Evolutionary conservation across 1,140 invertebrate genomes (phyloP).

Genomic region (Calephelis nemesis): DNA sequence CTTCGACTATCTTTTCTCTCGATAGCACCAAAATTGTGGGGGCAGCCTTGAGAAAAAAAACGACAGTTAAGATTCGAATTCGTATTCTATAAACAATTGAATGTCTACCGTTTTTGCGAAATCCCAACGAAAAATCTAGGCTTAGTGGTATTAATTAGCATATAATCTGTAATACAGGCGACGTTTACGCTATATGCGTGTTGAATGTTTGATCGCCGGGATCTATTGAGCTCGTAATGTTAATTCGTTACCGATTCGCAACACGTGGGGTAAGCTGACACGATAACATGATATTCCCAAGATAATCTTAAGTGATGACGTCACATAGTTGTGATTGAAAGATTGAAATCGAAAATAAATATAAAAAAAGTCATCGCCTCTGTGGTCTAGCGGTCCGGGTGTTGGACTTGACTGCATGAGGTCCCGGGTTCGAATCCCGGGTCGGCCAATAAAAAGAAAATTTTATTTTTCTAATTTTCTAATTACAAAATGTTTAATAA

Average conservation of each 20-base stretch:
- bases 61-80: background rate
- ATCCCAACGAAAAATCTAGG: constrained; percentile 1
- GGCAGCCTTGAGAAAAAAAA: too few relatives aligned
- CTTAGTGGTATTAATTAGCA: constrained; percentile 6
- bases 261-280: background rate
- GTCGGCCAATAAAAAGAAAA: too few relatives aligned
- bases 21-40: too few relatives aligned
- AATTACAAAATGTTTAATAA: too few relatives aligned
- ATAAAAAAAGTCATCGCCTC: too few relatives aligned
- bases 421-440: too few relatives aligned
- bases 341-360: too few relatives aligned
- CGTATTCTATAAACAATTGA: background rate
- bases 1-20: too few relatives aligned
- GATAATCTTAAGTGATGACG: constrained; percentile 10
- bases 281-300: constrained; percentile 5
- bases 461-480: too few relatives aligned
- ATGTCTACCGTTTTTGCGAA: background rate
- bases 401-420: too few relatives aligned
- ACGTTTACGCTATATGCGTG: constrained; percentile 3
- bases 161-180: constrained; percentile 4
- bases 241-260: background rate
- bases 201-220: background rate
- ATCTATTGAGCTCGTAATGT: constrained; percentile 4
- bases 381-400: too few relatives aligned
- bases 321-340: background rate